phyloP scores from a whole-genome alignment of 1,140 invertebrate species.

The Drosophila parvula region DNA sequence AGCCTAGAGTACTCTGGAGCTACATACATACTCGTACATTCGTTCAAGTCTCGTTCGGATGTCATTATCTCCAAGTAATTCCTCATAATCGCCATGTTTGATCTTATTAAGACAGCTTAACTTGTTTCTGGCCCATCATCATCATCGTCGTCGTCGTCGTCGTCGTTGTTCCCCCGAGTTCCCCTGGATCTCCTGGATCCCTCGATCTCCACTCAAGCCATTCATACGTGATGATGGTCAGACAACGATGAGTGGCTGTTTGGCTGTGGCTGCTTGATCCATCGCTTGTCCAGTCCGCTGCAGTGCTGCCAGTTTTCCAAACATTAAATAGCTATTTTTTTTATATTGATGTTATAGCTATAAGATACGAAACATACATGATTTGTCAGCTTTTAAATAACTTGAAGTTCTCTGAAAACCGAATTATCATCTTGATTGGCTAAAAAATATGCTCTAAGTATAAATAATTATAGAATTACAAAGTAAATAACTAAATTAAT shows the following conservation, averaged over 20 bases:
- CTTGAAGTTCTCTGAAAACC: too few species aligned
- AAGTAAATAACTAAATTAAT: too few species aligned
- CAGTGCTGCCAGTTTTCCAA: conserved; percentile 20
- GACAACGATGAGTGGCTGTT: conserved; percentile 18
- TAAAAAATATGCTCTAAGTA: too few species aligned
- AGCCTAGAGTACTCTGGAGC: conserved; percentile 1
- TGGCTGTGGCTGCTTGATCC: conserved; percentile 18
- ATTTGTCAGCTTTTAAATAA: background rate
- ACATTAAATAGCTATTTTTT: background rate
- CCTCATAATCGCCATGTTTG: conserved; percentile 73
- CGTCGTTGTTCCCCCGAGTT: conserved; percentile 3
- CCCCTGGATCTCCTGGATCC: conserved; percentile 9
- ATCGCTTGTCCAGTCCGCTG: conserved; percentile 18
- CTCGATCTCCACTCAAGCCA: conserved; percentile 29
- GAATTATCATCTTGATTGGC: too few species aligned
- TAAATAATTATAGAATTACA: too few species aligned
- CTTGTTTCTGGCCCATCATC: conserved; percentile 62
- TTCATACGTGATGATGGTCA: conserved; percentile 56
- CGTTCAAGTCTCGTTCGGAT: conserved; percentile 30
- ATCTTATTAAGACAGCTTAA: conserved; percentile 80
- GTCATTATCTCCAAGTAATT: conserved; percentile 73
- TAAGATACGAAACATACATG: background rate
- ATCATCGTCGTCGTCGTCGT: conserved; percentile 10
- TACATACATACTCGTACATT: too few species aligned
- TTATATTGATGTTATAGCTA: background rate